Evolutionary conservation across 2,888 invertebrate genomes (phyloP).

Genomic region (Ganaspis brasiliensis): DNA sequence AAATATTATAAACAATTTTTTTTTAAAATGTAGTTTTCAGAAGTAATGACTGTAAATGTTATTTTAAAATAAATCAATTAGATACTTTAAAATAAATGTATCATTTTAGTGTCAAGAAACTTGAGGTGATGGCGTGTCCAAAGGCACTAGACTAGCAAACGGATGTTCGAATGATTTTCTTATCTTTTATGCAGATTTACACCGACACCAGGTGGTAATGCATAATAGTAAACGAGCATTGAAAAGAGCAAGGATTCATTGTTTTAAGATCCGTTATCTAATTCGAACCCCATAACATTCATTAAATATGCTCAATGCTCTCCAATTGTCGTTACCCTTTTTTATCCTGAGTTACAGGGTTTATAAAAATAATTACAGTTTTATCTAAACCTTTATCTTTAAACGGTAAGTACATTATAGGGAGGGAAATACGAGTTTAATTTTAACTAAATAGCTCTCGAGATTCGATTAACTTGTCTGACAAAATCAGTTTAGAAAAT

Average conservation of each 20-base stretch:
- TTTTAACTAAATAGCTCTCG: too few relatives aligned
- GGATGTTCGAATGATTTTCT: conserved; percentile 37
- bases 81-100: too few relatives aligned
- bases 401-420: too few relatives aligned
- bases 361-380: too few relatives aligned
- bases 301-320: neutral
- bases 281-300: neutral
- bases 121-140: conserved; percentile 7
- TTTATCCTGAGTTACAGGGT: too few relatives aligned
- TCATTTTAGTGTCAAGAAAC: neutral
- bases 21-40: neutral
- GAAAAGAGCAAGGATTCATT: conserved; percentile 26
- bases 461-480: too few relatives aligned
- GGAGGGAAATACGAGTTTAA: too few relatives aligned
- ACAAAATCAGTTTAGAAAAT: too few relatives aligned
- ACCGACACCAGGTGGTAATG: conserved; percentile 7
- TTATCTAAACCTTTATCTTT: too few relatives aligned
- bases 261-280: neutral
- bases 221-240: conserved; percentile 17
- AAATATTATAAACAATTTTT: too few relatives aligned
- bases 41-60: neutral
- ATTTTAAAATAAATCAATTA: neutral
- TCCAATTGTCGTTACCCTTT: too few relatives aligned
- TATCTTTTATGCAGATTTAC: conserved; percentile 29
- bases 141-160: conserved; percentile 17